Evolutionary conservation across 2,113 vertebrate genomes (phyloP).

Genomic region (Otocyon megalotis): DNA sequence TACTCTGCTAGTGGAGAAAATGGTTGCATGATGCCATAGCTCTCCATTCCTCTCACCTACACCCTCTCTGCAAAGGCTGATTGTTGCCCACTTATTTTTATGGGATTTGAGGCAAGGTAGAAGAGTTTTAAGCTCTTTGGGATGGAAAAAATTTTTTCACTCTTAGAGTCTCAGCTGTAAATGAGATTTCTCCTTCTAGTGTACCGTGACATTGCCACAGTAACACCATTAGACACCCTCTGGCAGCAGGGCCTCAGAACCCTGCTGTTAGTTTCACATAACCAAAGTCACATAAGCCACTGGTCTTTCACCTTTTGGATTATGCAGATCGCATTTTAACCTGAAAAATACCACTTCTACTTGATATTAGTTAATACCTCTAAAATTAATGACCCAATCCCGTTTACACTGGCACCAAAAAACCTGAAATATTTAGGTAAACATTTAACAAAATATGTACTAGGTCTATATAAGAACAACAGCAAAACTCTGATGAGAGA

Average conservation of each 20-base stretch:
- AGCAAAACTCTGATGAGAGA: background rate
- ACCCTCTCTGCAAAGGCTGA: background rate
- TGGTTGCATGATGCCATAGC: background rate
- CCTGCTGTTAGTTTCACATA: background rate
- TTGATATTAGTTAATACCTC: background rate
- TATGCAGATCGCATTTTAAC: slow-evolving; percentile 26
- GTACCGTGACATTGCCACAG: background rate
- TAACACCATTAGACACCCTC: background rate
- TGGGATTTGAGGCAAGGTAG: background rate
- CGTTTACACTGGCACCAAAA: background rate
- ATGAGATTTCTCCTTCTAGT: slow-evolving; percentile 35
- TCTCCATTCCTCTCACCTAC: background rate
- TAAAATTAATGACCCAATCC: background rate
- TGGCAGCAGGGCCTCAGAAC: background rate
- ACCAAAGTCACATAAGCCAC: background rate
- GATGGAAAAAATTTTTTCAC: slow-evolving; percentile 12
- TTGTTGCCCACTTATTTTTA: background rate
- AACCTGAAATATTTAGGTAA: background rate
- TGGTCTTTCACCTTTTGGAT: background rate
- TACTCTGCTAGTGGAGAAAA: background rate
- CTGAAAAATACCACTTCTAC: background rate
- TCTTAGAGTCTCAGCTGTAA: background rate
- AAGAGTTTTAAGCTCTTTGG: background rate
- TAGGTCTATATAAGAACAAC: background rate
- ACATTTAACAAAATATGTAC: background rate